Percentiles rank a stretch among this genome's conserved stretches.
Evolutionary conservation across 2,888 invertebrate species (phyloP).

Genomic region (Caenorhabditis becei): DNA sequence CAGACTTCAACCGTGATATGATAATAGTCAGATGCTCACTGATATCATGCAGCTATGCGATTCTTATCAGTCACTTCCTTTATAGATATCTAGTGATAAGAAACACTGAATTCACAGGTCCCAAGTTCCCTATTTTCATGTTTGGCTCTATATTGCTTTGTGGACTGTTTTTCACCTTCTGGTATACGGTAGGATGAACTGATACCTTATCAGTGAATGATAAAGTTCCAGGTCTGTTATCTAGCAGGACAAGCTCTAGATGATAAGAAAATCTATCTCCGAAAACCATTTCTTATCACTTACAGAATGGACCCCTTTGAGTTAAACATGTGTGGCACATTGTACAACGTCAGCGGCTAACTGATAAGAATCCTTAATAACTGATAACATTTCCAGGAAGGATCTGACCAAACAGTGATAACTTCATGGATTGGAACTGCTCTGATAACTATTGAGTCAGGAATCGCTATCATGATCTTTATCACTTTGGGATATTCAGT

Average conservation of each 20-base stretch:
- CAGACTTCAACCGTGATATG: background rate
- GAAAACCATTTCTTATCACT: too few relatives aligned
- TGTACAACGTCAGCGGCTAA: background rate
- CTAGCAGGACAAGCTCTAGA: too few relatives aligned
- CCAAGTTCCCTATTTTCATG: background rate
- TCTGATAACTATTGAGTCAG: too few relatives aligned
- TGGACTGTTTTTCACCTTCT: background rate
- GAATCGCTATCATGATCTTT: slow-evolving; percentile 16
- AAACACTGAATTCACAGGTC: background rate
- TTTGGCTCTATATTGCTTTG: background rate
- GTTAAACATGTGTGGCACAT: too few relatives aligned
- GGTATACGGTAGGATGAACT: background rate
- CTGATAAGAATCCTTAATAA: too few relatives aligned
- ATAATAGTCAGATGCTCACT: slow-evolving; percentile 16
- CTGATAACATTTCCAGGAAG: too few relatives aligned
- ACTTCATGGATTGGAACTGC: too few relatives aligned
- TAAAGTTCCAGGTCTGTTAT: background rate
- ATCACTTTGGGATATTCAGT: too few relatives aligned
- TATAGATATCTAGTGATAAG: slow-evolving; percentile 21
- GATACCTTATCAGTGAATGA: background rate
- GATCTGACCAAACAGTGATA: too few relatives aligned
- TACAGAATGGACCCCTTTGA: too few relatives aligned
- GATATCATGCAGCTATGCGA: slow-evolving; percentile 28
- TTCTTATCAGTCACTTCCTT: slow-evolving; percentile 31
- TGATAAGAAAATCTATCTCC: too few relatives aligned